Evolutionary conservation across 2,888 invertebrate species (phyloP), one percentile per base, ranked within the genome.

Genomic region (Gandaritis pyraliata): DNA sequence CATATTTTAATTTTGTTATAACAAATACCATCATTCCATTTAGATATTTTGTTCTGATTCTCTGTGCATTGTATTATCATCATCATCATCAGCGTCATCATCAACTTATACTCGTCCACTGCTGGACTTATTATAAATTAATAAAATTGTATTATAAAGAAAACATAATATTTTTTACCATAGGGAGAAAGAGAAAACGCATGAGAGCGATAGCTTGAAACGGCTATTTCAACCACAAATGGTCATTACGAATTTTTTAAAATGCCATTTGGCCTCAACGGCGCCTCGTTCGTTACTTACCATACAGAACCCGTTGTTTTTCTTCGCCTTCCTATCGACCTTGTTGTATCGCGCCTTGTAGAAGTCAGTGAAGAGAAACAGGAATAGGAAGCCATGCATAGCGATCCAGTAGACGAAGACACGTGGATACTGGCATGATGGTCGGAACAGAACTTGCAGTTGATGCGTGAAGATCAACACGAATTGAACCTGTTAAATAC

Each of bases 331-430:
- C 71, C 79, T 81, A 69, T 77, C 85, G 70, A 82, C 81, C 81
- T 86, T 86, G 69, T 93, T 93, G 89, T 97, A 97, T 79, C 95
- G 95, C 74, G 95, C 93, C 90, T 97, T 96, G 94, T 98, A 99
- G 92, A 98, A 99, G 89, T 98, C 97, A 41, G 96, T 96, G 94
- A 98, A 99, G 73, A 99, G 94, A 90, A 97, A 96, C 70, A 98
- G 94, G 94, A 99, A 99, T 83, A 98, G 94, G 76, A 98, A 94
- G 62, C 98, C 98, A 88, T 98, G 98, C 74, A 97, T 93, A 48
- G 97, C 97, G 85, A 99, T 98, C 98, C 98, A 98, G 81, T 97
- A 94, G 94, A 97, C 97, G 91, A 97, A 97, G 62, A 95, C 94
- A 76, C 96, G 95, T 7, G 98, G 98, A 90, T 98, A 98, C 83